Evolutionary conservation across 1,140 invertebrate genomes (phyloP), one percentile per base, ranked within the genome.

Genomic region (Aradophagus sp.): DNA sequence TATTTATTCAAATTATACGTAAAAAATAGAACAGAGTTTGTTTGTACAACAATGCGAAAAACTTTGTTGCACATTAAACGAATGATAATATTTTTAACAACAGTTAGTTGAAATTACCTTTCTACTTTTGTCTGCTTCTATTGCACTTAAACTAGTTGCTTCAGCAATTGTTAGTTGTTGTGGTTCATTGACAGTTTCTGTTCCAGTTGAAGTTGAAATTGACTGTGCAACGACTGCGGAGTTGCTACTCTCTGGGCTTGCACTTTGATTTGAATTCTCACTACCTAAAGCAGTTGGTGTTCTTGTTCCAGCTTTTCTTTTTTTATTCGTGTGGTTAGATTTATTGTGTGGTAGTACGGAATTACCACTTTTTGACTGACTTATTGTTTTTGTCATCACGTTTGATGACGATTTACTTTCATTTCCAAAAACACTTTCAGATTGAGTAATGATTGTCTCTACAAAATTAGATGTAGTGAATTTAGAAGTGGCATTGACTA

Each of bases 381-480:
- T 45, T 0, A 38, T 50, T 16, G 35, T 70, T 16, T 55, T 38
- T 1, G 66, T 17, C 34, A 59, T 74, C 8, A 66, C 16, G 16
- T 62, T 78, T 2, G 80, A 53, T 12, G 72, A 52, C 0, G 69
- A 19, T n/a, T 62, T 63, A 1, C 58, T 72, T 1, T 84, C 83
- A 31, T 81, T 76, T 1, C 84, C 84, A 29, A 86, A 86, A 6
- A 86, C 83, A 41, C 83, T 84, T 50, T 84, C 84, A 13, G 81
- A 83, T 16, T 84, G 81, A 1, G 83, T 85, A 11, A 86, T 82
- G 27, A 85, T 78, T 0, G 86, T 86, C 50, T 88, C 86, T 27
- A 86, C 86, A 59, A 88, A 88, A 76, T 88, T 88, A 1, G 87
- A 86, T 50, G 85, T 88, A 7, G 87, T 88, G 62, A 88, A 88